phyloP scores from a whole-genome alignment of 2,113 vertebrate species.

The Puma concolor region DNA sequence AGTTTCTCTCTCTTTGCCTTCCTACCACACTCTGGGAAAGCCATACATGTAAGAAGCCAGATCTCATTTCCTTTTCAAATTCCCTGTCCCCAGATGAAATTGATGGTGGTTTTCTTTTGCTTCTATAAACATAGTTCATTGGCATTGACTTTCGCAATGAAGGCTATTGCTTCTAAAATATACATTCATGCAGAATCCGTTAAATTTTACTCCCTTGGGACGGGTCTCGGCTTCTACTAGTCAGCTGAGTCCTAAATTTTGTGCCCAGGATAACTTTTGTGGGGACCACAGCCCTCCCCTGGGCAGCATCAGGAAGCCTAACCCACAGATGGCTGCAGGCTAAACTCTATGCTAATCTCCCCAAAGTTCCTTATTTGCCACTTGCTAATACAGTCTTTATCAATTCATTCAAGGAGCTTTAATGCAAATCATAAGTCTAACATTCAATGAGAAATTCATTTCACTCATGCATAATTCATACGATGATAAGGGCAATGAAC shows the following conservation, averaged over 20 bases:
- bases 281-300: not conserved
- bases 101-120: not conserved
- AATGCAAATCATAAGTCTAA: constrained; percentile 36
- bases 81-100: not conserved
- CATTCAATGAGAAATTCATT: constrained; percentile 60
- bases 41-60: rapidly evolving
- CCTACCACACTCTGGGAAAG: not conserved
- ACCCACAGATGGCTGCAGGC: not conserved
- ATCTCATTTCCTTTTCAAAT: not conserved
- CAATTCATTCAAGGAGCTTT: constrained; percentile 24
- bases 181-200: not conserved
- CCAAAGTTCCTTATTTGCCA: constrained; percentile 40
- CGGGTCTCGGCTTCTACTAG: not conserved
- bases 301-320: not conserved
- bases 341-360: not conserved
- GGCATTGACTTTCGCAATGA: not conserved
- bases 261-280: not conserved
- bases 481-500: not conserved
- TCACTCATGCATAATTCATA: constrained; percentile 73
- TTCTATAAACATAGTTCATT: not conserved
- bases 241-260: not conserved
- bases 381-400: constrained; percentile 25
- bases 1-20: not conserved
- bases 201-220: not conserved
- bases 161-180: not conserved